Percentiles rank a stretch among this genome's conserved stretches.
Conservation (phyloP, 2,113 vertebrate genomes). For the Bolborhynchus lineola region DNA sequence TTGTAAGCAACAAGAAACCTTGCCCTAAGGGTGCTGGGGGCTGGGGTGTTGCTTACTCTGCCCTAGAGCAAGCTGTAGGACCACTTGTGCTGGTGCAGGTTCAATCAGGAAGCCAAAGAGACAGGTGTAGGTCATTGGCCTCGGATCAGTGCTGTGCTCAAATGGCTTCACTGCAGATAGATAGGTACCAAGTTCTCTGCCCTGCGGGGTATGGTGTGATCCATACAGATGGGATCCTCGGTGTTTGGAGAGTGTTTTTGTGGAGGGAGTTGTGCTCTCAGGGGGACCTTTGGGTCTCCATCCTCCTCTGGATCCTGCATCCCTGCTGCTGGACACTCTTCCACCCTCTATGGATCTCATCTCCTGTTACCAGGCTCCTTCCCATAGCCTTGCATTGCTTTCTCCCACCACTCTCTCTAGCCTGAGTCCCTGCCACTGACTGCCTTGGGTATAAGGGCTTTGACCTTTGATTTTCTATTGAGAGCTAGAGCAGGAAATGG, state of each 20-base stretch:
- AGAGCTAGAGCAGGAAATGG: not conserved
- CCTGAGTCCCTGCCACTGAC: not conserved
- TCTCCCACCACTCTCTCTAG: not conserved
- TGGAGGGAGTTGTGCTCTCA: not conserved
- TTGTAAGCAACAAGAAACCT: not conserved
- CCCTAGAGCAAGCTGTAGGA: not conserved
- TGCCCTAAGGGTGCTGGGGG: not conserved
- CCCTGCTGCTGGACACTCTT: not conserved
- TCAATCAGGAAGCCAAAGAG: not conserved
- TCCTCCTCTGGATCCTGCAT: not conserved
- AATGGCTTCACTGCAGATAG: not conserved
- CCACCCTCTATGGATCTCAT: accelerated
- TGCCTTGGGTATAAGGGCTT: not conserved
- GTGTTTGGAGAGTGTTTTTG: not conserved
- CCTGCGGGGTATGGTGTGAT: accelerated
- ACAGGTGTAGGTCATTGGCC: not conserved
- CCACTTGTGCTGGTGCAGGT: not conserved
- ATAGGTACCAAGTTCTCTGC: not conserved
- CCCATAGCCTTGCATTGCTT: not conserved
- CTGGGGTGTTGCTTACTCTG: not conserved
- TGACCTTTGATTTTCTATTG: not conserved
- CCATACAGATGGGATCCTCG: not conserved
- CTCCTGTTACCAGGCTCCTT: not conserved
- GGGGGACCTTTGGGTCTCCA: not conserved
- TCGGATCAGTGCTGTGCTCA: not conserved